A percentile compares a stretch with the other conserved stretches of the same genome.
phyloP scores from a whole-genome alignment of 2,113 vertebrate species.

The Uria aalge region DNA sequence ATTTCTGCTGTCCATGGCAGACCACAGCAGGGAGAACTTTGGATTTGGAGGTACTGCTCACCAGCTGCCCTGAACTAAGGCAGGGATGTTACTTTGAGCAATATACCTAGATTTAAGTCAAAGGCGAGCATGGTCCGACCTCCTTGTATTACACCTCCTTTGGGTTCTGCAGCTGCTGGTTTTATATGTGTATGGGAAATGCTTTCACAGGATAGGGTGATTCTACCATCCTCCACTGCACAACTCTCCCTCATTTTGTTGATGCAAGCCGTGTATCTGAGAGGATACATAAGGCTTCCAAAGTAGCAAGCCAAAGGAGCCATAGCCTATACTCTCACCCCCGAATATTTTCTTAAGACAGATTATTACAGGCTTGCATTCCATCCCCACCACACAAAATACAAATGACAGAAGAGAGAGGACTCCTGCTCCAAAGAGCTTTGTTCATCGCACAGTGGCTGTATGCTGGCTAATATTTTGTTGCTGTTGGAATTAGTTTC shows the following conservation, averaged over 20 bases:
- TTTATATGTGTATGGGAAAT: background rate
- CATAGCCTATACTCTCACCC: background rate
- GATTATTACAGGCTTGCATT: constrained; percentile 10
- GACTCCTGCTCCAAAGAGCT: background rate
- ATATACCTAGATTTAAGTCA: fast-evolving
- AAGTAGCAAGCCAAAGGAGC: background rate
- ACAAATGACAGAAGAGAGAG: background rate
- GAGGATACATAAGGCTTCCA: background rate
- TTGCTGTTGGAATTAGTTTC: constrained; percentile 48
- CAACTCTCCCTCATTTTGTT: background rate
- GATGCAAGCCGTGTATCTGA: background rate
- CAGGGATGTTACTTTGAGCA: background rate
- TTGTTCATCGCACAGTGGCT: background rate
- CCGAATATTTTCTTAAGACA: background rate
- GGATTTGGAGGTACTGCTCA: background rate
- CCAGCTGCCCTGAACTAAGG: background rate
- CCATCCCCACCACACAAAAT: background rate
- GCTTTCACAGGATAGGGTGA: background rate
- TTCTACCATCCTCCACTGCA: background rate
- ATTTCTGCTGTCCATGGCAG: background rate
- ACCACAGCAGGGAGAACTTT: background rate
- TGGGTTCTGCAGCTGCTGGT: background rate
- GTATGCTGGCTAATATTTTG: constrained; percentile 24
- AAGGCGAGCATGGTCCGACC: background rate
- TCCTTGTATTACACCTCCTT: background rate